These are phyloP conservation scores for Hippocampus barbouri DNA, from an alignment of 2,113 vertebrate species.

Conservation along the genomic window DNA sequence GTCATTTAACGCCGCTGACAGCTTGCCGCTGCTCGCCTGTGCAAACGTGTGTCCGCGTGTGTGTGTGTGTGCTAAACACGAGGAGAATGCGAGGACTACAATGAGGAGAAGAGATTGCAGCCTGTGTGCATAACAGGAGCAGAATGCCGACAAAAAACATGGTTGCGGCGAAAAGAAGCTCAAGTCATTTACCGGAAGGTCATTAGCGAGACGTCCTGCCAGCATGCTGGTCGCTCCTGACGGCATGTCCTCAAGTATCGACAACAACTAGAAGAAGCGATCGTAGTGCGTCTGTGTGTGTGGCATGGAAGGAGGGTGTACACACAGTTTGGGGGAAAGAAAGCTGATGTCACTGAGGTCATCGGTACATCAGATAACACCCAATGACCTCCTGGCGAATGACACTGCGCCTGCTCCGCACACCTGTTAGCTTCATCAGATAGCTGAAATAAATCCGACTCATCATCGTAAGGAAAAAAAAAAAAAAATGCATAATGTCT, in stretches of 20 bases:
- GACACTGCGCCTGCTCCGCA: slow-evolving; percentile 65
- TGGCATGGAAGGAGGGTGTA: no score
- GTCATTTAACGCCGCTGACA: slow-evolving; percentile 92
- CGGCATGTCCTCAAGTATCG: no score
- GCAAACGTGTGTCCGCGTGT: slow-evolving; percentile 13
- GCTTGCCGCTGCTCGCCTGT: slow-evolving; percentile 56
- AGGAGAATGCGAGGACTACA: neutral
- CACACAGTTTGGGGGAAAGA: no score
- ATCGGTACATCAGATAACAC: neutral
- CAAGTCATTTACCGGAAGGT: slow-evolving; percentile 70
- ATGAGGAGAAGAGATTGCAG: neutral
- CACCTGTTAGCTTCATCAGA: slow-evolving; percentile 76
- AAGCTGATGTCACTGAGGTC: no score
- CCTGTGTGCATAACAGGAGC: slow-evolving; percentile 16
- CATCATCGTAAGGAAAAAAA: slow-evolving; percentile 65
- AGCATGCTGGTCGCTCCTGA: no score
- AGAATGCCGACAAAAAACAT: neutral
- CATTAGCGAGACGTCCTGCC: slow-evolving; percentile 59
- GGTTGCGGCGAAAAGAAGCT: slow-evolving; percentile 14
- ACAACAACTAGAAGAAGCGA: no score
- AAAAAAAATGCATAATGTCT: slow-evolving; percentile 67
- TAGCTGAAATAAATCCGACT: slow-evolving; percentile 73
- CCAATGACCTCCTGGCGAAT: slow-evolving; percentile 6
- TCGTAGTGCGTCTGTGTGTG: no score
- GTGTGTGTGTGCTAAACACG: slow-evolving; percentile 13